A percentile compares a stretch with the other conserved stretches of the same genome.
phyloP scores from a whole-genome alignment of 2,888 invertebrate species.

The Phymatocera aterrima region DNA sequence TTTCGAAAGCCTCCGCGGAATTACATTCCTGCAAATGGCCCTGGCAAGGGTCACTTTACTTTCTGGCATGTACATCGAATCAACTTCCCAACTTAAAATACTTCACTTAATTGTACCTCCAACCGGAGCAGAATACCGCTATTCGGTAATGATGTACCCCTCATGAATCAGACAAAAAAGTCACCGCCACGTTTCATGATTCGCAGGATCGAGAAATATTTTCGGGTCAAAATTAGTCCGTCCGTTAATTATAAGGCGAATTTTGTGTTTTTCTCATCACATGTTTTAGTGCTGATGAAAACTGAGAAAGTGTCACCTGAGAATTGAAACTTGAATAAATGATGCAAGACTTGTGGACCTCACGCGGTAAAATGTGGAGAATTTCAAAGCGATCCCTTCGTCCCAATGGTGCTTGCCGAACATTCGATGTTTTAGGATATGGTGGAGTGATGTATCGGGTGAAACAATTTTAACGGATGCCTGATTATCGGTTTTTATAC shows the following conservation, averaged over 20 bases:
- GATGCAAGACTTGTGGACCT: background rate
- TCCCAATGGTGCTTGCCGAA: too few relatives aligned
- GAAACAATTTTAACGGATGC: too few relatives aligned
- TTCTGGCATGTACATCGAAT: background rate
- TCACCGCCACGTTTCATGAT: background rate
- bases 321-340: background rate
- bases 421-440: too few relatives aligned
- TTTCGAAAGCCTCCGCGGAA: too few relatives aligned
- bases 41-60: background rate
- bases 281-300: too few relatives aligned
- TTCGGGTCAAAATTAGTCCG: background rate
- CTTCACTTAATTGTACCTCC: too few relatives aligned
- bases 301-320: background rate
- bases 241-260: background rate
- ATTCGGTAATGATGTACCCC: constrained; percentile 10
- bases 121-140: constrained; percentile 17
- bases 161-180: background rate
- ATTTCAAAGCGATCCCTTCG: too few relatives aligned
- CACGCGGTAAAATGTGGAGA: too few relatives aligned
- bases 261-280: too few relatives aligned
- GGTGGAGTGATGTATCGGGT: too few relatives aligned
- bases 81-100: background rate
- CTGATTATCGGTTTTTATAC: too few relatives aligned
- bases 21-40: too few relatives aligned
- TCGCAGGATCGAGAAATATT: background rate